A percentile compares a stretch with the other conserved stretches of the same genome.
These are phyloP conservation scores for Diorhabda elongata DNA, from an alignment of 1,140 invertebrate genomes.

Conservation along the genomic window DNA sequence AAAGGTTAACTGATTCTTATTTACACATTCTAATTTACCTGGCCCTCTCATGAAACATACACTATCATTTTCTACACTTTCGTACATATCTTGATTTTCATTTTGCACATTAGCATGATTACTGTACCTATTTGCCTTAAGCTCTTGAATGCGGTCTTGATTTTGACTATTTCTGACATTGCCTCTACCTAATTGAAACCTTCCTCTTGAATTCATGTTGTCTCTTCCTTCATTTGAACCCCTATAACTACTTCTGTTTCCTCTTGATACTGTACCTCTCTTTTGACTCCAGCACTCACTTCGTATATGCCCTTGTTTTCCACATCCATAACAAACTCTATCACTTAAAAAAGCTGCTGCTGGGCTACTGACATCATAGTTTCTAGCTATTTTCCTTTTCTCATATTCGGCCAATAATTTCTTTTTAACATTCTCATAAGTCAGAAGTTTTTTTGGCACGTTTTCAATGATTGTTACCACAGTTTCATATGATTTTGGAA, in stretches of 20 bases:
- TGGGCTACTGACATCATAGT: background rate
- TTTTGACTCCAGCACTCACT: conserved; percentile 10
- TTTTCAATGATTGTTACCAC: conserved; percentile 26
- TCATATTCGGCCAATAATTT: conserved; percentile 9
- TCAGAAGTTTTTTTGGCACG: conserved; percentile 9
- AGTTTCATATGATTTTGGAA: conserved; percentile 28
- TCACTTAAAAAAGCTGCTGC: background rate
- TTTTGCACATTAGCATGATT: background rate
- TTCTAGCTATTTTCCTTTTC: conserved; percentile 4
- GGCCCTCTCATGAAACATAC: background rate
- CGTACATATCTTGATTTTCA: too few relatives aligned
- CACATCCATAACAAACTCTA: conserved; percentile 17
- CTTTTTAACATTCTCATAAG: conserved; percentile 23
- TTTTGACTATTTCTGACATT: background rate
- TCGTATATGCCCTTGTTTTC: conserved; percentile 14
- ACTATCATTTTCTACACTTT: background rate
- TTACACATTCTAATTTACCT: background rate
- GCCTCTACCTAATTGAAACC: too few relatives aligned
- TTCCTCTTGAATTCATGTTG: too few relatives aligned
- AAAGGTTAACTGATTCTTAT: background rate
- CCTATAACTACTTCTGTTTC: background rate
- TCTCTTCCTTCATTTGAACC: too few relatives aligned
- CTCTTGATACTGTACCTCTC: background rate
- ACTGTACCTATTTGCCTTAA: background rate
- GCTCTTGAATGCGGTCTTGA: background rate